Evolutionary conservation across 1,140 invertebrate species (phyloP).

Genomic region (Polypedilum vanderplanki): DNA sequence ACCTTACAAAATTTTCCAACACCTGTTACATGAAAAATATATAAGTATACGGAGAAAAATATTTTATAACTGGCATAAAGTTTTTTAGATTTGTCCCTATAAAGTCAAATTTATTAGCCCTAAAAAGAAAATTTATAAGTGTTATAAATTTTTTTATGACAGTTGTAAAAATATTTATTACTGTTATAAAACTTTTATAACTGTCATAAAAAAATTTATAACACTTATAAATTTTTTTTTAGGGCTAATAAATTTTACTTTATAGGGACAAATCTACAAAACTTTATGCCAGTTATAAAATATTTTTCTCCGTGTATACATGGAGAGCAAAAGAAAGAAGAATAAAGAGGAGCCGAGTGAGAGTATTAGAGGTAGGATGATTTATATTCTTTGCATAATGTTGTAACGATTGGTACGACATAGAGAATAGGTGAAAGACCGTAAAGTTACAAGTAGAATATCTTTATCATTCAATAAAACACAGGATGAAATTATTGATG

Average conservation of each 20-base stretch:
- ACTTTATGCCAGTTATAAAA: background rate
- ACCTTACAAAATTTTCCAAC: slow-evolving; percentile 9
- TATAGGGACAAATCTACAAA: too few relatives aligned
- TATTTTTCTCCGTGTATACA: background rate
- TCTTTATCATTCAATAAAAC: background rate
- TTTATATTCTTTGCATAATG: slow-evolving; percentile 14
- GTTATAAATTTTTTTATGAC: too few relatives aligned
- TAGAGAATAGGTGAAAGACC: background rate
- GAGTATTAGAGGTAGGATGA: background rate
- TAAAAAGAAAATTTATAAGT: too few relatives aligned
- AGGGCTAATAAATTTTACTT: too few relatives aligned
- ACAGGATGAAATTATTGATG: slow-evolving; percentile 1
- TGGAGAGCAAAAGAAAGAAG: background rate
- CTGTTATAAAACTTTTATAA: too few relatives aligned
- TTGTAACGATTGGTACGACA: background rate
- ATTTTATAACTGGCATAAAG: too few relatives aligned
- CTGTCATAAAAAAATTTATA: too few relatives aligned
- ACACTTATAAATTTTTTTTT: too few relatives aligned
- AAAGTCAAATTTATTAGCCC: too few relatives aligned
- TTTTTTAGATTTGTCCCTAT: too few relatives aligned
- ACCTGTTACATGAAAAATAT: slow-evolving; percentile 16
- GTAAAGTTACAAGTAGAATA: background rate
- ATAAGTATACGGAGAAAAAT: too few relatives aligned
- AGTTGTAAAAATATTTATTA: too few relatives aligned
- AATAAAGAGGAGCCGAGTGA: background rate